Evolutionary conservation across 2,888 invertebrate species (phyloP), one percentile per base, ranked within the genome.

Genomic region (Thereva unica): DNA sequence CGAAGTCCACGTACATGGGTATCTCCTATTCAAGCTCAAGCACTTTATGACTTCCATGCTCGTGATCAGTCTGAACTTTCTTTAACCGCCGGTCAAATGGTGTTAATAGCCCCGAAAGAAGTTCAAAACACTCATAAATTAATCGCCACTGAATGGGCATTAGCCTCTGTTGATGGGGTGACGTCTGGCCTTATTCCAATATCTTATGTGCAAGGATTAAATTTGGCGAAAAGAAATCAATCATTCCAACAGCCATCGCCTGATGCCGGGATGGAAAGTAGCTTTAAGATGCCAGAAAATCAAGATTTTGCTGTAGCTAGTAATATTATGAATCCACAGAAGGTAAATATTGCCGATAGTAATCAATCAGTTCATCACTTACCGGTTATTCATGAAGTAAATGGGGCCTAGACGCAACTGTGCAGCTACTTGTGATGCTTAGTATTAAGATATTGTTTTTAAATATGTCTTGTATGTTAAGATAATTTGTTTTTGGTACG

Each of bases 81-180:
- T 70, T 85, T 97, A 75, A 83, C 84, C 71, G 84, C 86, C 64
- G 93, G 93, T 70, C 92, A 95, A 75, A 85, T 86, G 42, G 80
- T 97, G 5, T 84, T 87, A 66, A 82, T 97, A 7, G 97, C 97
- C 0, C 96, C 97, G 0, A 85, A 88, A 76, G 88, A 90, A 71
- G 83, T 93, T 35, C 97, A 97, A 80, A 84, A 85, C 73, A 83
- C 85, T 50, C 80, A 84, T 71, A 73, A 84, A 8, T 78, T 89
- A 3, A 84, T 86, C 76, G 87, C 86, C 76, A 84, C 87, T 0
- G 89, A 89, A 3, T 90, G 90, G 90, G 83, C 87, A 0, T 83
- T 87, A 78, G 90, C 86, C 0, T 78, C 84, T 0, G 76, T 83
- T 1, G 85, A 87, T 77, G 84, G 85, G 49, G 84, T 83, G 54